Evolutionary conservation across 2,113 vertebrate genomes (phyloP).

Genomic region (Tachuris rubrigastra): DNA sequence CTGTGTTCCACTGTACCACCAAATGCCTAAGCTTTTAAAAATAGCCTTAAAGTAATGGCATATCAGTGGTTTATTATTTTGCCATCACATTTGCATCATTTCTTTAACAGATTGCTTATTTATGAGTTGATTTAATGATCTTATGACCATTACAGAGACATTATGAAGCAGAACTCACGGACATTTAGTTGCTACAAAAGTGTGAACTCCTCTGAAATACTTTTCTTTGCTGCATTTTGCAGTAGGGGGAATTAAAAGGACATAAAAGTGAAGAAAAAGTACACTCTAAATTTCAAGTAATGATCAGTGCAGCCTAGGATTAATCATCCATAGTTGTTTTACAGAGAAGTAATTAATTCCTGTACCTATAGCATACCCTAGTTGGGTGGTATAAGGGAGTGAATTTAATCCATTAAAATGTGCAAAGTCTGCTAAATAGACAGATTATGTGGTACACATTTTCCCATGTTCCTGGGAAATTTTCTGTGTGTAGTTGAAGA

Average conservation of each 20-base stretch:
- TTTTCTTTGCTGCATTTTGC: neutral
- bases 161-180: neutral
- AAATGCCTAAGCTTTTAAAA: neutral
- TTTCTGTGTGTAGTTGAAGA: neutral
- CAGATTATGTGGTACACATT: neutral
- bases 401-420: neutral
- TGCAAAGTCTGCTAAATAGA: slow-evolving; percentile 4
- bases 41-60: neutral
- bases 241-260: neutral
- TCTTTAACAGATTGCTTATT: slow-evolving; percentile 1
- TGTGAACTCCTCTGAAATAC: neutral
- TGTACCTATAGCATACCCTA: neutral
- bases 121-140: neutral
- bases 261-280: neutral
- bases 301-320: neutral
- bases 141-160: neutral
- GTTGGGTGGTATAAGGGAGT: neutral
- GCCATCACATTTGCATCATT: slow-evolving; percentile 23
- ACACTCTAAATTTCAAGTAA: neutral
- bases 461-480: neutral
- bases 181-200: neutral
- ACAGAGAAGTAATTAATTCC: neutral
- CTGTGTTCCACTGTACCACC: neutral
- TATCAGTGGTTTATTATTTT: slow-evolving; percentile 16
- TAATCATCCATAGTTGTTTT: neutral